Conservation (phyloP, 2,797 vertebrate genomes). For the Acrossocheilus wenchowensis region DNA sequence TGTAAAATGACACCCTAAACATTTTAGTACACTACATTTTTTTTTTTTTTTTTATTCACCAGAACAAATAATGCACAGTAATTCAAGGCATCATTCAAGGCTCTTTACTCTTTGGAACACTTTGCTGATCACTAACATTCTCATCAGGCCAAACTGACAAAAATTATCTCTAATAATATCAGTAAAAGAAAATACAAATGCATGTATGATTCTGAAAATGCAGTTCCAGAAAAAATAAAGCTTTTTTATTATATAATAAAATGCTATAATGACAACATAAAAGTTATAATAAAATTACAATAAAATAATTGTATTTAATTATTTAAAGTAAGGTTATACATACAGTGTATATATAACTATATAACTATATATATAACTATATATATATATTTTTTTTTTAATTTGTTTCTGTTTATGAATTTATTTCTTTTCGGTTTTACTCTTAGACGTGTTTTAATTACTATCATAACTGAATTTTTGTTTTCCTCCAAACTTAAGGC, state of each 20-base stretch:
- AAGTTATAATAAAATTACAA: too few species aligned
- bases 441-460: too few species aligned
- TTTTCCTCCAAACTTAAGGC: background rate
- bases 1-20: constrained; percentile 52
- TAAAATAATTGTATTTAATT: too few species aligned
- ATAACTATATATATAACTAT: too few species aligned
- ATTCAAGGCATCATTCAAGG: constrained; percentile 1
- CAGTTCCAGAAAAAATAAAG: background rate
- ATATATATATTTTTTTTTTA: too few species aligned
- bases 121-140: background rate
- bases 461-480: too few species aligned
- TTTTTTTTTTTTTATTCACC: constrained; percentile 6
- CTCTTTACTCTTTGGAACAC: background rate
- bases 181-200: background rate
- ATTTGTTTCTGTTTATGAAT: too few species aligned
- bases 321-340: too few species aligned
- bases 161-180: background rate
- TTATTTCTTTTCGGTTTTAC: too few species aligned
- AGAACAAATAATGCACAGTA: background rate
- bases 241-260: too few species aligned
- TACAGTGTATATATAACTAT: too few species aligned
- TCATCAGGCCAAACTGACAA: background rate
- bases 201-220: background rate
- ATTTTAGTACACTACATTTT: background rate
- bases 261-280: too few species aligned